phyloP scores from a whole-genome alignment of 2,888 invertebrate genomes.

The Agrotis exclamationis region DNA sequence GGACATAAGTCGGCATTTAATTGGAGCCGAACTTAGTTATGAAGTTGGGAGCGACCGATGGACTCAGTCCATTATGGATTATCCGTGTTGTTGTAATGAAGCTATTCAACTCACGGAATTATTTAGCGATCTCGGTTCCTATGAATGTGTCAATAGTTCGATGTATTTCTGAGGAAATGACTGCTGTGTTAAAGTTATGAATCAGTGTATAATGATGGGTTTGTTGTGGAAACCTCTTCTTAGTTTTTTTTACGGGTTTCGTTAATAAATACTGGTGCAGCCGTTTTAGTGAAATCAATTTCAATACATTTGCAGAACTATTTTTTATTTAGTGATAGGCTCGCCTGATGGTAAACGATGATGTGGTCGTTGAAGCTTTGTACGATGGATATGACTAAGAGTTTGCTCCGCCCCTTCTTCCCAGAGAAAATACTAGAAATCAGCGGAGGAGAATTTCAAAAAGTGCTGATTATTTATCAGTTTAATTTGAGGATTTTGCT shows the following conservation, averaged over 20 bases:
- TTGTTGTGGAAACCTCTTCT: background rate
- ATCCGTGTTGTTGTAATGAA: slow-evolving; percentile 80
- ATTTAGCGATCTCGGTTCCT: slow-evolving; percentile 60
- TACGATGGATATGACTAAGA: too few relatives aligned
- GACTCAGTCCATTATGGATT: slow-evolving; percentile 81
- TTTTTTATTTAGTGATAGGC: too few relatives aligned
- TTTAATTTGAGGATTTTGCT: too few relatives aligned
- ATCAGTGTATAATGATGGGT: background rate
- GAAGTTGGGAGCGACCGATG: slow-evolving; percentile 69
- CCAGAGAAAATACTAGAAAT: too few relatives aligned
- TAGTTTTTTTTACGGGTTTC: too few relatives aligned
- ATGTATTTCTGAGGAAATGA: slow-evolving; percentile 31
- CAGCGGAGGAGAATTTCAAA: too few relatives aligned
- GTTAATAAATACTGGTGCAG: background rate
- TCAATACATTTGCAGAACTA: too few relatives aligned
- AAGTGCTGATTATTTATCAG: too few relatives aligned
- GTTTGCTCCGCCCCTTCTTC: too few relatives aligned
- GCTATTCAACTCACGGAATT: slow-evolving; percentile 77
- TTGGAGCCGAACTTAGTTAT: slow-evolving; percentile 80
- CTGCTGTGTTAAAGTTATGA: background rate
- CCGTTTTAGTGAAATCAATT: too few relatives aligned
- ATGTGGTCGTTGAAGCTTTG: too few relatives aligned
- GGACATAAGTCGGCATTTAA: slow-evolving; percentile 79
- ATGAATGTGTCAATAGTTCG: slow-evolving; percentile 37
- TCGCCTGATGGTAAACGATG: too few relatives aligned